Evolutionary conservation across 2,888 invertebrate species (phyloP), one percentile per base, ranked within the genome.

Genomic region (Brachyptera putata): DNA sequence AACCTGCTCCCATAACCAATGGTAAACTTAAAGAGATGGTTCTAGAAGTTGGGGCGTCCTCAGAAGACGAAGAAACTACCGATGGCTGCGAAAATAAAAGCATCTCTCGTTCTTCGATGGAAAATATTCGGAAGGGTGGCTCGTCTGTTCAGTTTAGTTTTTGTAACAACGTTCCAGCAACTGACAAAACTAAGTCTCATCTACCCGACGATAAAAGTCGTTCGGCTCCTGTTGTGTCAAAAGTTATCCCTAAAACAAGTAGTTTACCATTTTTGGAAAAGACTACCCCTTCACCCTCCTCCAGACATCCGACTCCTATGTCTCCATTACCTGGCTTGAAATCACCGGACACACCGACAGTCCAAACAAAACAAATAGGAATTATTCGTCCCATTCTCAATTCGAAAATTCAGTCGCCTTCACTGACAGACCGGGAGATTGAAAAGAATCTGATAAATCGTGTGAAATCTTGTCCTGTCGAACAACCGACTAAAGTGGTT

Each of bases 371-470:
- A 63, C 79, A 79, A 67, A 75, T 80, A 57, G 79, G 79, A 11
- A 76, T 79, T n/a, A 80, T 79, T 57, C 69, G 77, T 63, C 79
- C 79, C 1, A 68, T 78, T 9, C 74, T 78, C 14, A 59, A 56
- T 49, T 36, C 46, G 26, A 58, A 58, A 39, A 34, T 46, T 5
- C 50, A 50, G 18, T 30, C 61, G 14, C 57, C 64, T 30, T 39
- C 56, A 11, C 74, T 85, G 57, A 84, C 84, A 49, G 79, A 80
- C 61, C 75, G 82, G 57, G 86, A 85, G 72, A 80, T 84, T 57
- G 85, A 85, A 70, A 86, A 86, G 72, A 86, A 86, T 74, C 74
- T 83, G 46, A 85, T 84, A 62, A 86, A 86, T 73, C 79, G 80
- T 65, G 81, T 81, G 61, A 85, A 85, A 71, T 83, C 80, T 56